Conservation (phyloP, 2,888 invertebrate species). For the Drosophila melanocephala region DNA sequence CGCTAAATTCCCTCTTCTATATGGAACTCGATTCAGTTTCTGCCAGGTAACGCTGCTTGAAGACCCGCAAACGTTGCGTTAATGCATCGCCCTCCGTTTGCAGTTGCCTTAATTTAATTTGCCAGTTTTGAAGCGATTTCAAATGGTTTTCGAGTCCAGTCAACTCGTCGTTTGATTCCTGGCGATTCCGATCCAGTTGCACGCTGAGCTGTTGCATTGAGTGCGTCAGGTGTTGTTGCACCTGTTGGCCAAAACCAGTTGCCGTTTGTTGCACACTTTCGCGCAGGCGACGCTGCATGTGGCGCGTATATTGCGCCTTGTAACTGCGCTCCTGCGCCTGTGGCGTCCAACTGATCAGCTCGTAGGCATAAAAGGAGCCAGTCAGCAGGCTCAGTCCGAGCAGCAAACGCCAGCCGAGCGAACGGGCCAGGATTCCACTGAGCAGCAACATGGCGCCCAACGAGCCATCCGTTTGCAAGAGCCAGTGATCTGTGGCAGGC, state of each 20-base stretch:
- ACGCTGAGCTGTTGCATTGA: slow-evolving; percentile 8
- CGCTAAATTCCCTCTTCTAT: background rate
- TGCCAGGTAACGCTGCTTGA: slow-evolving; percentile 49
- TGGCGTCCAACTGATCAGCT: slow-evolving; percentile 98
- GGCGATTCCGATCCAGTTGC: slow-evolving; percentile 11
- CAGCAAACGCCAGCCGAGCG: slow-evolving; percentile 98
- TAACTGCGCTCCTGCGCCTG: slow-evolving; percentile 97
- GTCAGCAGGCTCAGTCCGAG: slow-evolving; percentile 92
- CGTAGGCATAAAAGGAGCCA: slow-evolving; percentile 96
- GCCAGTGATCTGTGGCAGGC: slow-evolving; percentile 86
- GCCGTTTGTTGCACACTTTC: slow-evolving; percentile 97
- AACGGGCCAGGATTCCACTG: slow-evolving; percentile 95
- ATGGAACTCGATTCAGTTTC: background rate
- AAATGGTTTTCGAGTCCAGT: slow-evolving; percentile 11
- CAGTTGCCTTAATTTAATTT: slow-evolving; percentile 29
- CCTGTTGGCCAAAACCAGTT: slow-evolving; percentile 94
- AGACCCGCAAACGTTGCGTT: slow-evolving; percentile 32
- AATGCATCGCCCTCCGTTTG: slow-evolving; percentile 18
- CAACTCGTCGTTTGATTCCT: slow-evolving; percentile 21
- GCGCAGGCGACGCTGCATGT: slow-evolving; percentile 95
- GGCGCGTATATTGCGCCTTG: slow-evolving; percentile 96
- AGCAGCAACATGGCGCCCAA: slow-evolving; percentile 93
- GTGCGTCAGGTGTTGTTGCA: slow-evolving; percentile 51
- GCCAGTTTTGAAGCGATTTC: slow-evolving; percentile 17
- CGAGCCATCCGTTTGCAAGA: slow-evolving; percentile 94